Conservation (phyloP, 2,888 invertebrate genomes). For the Ceratothoa steindachneri region DNA sequence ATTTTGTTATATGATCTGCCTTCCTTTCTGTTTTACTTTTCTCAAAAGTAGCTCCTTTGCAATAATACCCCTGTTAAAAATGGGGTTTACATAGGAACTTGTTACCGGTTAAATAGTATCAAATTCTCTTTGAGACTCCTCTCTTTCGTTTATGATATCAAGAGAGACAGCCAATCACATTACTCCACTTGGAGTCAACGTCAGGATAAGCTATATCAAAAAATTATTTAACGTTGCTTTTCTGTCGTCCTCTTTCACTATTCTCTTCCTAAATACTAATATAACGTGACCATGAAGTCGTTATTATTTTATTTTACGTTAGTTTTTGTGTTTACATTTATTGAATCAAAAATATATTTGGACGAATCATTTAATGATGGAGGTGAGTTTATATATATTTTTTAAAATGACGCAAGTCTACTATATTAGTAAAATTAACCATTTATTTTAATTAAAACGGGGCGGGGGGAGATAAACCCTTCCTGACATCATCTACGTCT, state of each 20-base stretch:
- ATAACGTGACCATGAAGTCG: background rate
- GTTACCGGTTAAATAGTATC: background rate
- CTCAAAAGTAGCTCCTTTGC: too few species aligned
- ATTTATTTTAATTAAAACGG: too few species aligned
- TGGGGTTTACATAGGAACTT: too few species aligned
- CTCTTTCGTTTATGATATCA: background rate
- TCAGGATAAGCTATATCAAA: background rate
- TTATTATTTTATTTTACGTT: constrained; percentile 1
- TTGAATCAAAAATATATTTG: constrained; percentile 67
- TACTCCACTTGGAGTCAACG: constrained; percentile 3
- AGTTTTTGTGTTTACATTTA: constrained; percentile 49
- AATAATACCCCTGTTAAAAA: too few species aligned
- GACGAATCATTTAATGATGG: constrained; percentile 75
- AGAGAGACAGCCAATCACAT: background rate
- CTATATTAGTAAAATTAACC: too few species aligned
- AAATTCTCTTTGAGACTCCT: background rate
- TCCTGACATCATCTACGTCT: too few species aligned
- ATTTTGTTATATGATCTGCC: too few species aligned
- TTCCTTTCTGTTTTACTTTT: too few species aligned
- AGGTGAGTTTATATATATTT: too few species aligned
- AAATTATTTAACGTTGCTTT: background rate
- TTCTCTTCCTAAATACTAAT: background rate
- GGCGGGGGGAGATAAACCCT: too few species aligned
- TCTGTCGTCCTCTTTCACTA: background rate
- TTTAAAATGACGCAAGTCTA: too few species aligned